Conservation (phyloP, 2,113 vertebrate genomes). For the Oreochromis niloticus region DNA sequence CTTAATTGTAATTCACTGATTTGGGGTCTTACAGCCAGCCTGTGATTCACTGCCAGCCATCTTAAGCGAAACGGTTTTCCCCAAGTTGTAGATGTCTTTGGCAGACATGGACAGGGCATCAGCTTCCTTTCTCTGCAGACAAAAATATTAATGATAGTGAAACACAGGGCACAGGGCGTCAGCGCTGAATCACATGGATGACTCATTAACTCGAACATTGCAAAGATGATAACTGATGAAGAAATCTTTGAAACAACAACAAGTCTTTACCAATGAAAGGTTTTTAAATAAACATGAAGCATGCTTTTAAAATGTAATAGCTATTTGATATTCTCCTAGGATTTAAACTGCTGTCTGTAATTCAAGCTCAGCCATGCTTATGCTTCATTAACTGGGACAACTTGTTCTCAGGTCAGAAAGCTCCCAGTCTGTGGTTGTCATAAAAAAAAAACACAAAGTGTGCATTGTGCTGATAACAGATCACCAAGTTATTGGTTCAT, state of each 20-base stretch:
- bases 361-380: not conserved
- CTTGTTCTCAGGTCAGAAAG: not conserved
- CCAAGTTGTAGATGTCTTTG: constrained; percentile 76
- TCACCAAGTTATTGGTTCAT: not conserved
- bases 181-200: not conserved
- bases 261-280: not conserved
- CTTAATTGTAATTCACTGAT: not conserved
- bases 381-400: not conserved
- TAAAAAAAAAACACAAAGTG: not conserved
- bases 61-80: constrained; percentile 77
- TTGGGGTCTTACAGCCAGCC: constrained; percentile 50
- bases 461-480: not conserved
- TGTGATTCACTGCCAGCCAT: constrained; percentile 83
- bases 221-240: not conserved
- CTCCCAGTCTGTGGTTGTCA: not conserved
- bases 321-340: not conserved
- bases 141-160: not conserved
- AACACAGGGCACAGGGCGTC: not conserved
- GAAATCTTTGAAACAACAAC: not conserved
- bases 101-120: constrained; percentile 81
- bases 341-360: not conserved
- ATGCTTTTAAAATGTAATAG: not conserved
- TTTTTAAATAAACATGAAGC: not conserved
- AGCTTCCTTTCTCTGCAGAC: constrained; percentile 71
- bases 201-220: not conserved